phyloP scores from a whole-genome alignment of 2,888 invertebrate genomes.

The Drosophila ezoana region DNA sequence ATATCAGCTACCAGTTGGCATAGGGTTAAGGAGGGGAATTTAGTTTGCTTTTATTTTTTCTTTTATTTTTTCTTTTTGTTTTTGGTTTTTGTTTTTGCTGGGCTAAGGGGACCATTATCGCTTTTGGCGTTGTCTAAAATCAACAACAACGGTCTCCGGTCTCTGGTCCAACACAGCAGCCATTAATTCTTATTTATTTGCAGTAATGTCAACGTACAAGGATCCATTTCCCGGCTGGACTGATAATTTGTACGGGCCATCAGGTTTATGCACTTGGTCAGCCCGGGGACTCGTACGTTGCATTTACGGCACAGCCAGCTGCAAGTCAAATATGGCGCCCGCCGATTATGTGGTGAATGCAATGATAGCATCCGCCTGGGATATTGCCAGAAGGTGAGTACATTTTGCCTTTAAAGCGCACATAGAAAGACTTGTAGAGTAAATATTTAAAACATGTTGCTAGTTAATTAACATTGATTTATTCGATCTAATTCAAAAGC shows the following conservation, averaged over 20 bases:
- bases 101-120: constrained; percentile 58
- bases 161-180: constrained; percentile 57
- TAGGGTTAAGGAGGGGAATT: not conserved
- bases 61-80: not conserved
- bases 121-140: constrained; percentile 70
- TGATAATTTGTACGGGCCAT: constrained; percentile 85
- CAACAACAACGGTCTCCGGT: constrained; percentile 47
- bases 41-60: not conserved
- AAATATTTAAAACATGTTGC: not conserved
- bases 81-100: not conserved
- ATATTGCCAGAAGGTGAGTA: constrained; percentile 83
- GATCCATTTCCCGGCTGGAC: constrained; percentile 85
- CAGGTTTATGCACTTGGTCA: constrained; percentile 84
- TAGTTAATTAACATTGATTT: not conserved
- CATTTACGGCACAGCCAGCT: constrained; percentile 83
- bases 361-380: constrained; percentile 85
- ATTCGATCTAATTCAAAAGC: too few species aligned
- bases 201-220: constrained; percentile 85
- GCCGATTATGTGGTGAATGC: constrained; percentile 85
- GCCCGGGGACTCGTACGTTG: constrained; percentile 84
- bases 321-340: constrained; percentile 84
- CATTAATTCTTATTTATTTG: constrained; percentile 83
- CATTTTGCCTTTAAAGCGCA: not conserved
- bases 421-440: not conserved
- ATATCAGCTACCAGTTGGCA: constrained; percentile 66